Evolutionary conservation across 1,140 invertebrate genomes (phyloP), one percentile per base, ranked within the genome.

Genomic region (Thrips palmi): DNA sequence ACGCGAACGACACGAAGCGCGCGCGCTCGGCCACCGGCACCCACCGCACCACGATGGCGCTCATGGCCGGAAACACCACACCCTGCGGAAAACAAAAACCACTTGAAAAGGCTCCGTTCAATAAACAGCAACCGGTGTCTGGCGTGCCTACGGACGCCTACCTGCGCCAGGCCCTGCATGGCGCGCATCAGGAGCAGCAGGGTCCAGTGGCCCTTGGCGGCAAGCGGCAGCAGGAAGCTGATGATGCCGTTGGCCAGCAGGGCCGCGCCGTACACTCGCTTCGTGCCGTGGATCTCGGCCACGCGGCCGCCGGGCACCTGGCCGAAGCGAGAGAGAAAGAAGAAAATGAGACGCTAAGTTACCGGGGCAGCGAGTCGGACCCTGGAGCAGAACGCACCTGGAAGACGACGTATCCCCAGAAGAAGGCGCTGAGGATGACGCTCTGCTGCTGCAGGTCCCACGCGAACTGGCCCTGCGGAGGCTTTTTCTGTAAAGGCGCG

Each of bases 61-160:
- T 60, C 44, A 67, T 63, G 11, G 59, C 51, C 23, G 66, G 66
- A 48, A 63, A 68, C 2, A n/a, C n/a, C n/a, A 67, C 64, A 37
- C 65, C 65, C 64, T 67, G 39, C 21, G 34, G 18, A 15, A 39
- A n/a, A 27, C n/a, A 27, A 8, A 8, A 27, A 27, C 24, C n/a
- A 27, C 24, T 27, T 27, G 7, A 27, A 27, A 27, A 8, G 7
- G n/a, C n/a, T 27, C n/a, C 7, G 7, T 27, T n/a, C n/a, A n/a
- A n/a, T n/a, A n/a, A n/a, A n/a, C n/a, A n/a, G n/a, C 24, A 27
- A 8, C 7, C n/a, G 24, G 24, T n/a, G 24, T 27, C n/a, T 27
- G 7, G n/a, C n/a, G n/a, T n/a, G n/a, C n/a, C n/a, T n/a, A n/a
- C n/a, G n/a, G n/a, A 36, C 21, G 14, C 8, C 19, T 42, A 48